Percentiles rank a stretch among this genome's conserved stretches.
Conservation (phyloP, 2,888 invertebrate genomes). For the Iphiclides podalirius region DNA sequence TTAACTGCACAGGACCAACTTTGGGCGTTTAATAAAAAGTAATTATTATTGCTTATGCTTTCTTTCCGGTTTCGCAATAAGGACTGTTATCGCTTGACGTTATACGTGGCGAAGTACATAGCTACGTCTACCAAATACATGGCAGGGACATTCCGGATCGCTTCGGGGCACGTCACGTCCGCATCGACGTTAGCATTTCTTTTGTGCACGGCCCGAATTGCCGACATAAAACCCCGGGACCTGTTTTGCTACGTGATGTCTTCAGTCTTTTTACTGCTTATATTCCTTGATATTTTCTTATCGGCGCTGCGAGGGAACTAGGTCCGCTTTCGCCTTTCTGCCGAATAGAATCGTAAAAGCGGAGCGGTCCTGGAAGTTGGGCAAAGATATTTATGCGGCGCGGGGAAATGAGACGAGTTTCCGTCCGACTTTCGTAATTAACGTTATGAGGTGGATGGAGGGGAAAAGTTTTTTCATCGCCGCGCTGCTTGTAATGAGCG, state of each 20-base stretch:
- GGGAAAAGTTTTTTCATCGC: conserved; percentile 77
- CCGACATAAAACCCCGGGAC: conserved; percentile 72
- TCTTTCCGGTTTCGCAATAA: not conserved
- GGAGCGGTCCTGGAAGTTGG: too few species aligned
- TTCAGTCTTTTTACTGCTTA: conserved; percentile 67
- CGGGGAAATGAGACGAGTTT: conserved; percentile 43
- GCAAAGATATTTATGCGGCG: conserved; percentile 52
- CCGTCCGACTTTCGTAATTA: conserved; percentile 65
- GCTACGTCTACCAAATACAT: conserved; percentile 24
- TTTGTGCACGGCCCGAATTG: conserved; percentile 76
- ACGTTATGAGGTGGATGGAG: conserved; percentile 62
- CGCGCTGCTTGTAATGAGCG: conserved; percentile 67
- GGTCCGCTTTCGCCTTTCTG: conserved; percentile 50
- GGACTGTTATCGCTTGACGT: not conserved
- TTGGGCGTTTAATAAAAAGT: too few species aligned
- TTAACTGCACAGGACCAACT: too few species aligned
- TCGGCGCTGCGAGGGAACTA: conserved; percentile 59
- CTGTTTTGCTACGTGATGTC: conserved; percentile 73
- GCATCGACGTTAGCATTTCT: conserved; percentile 71
- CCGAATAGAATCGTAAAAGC: conserved; percentile 64
- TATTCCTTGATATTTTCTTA: conserved; percentile 68
- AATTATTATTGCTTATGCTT: too few species aligned
- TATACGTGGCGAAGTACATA: conserved; percentile 3
- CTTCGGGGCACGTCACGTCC: conserved; percentile 54
- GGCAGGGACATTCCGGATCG: conserved; percentile 31